These are phyloP conservation scores for Chrysotoxum bicinctum DNA, from an alignment of 2,888 invertebrate species.

Conservation along the genomic window DNA sequence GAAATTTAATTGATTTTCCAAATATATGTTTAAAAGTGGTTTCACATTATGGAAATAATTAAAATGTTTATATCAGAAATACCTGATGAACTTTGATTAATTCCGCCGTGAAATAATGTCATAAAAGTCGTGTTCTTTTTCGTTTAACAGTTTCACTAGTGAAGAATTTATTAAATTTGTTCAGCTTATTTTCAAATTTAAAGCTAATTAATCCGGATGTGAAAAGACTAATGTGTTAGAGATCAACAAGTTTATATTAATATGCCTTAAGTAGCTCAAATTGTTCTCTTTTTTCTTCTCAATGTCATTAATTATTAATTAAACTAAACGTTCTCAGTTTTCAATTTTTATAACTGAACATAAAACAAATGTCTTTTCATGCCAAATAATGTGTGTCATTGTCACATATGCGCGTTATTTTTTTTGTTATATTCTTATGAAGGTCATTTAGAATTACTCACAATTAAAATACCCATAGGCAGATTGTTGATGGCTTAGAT, in stretches of 20 bases:
- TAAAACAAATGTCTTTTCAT: neutral
- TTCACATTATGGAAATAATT: too few species aligned
- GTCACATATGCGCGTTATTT: slow-evolving; percentile 18
- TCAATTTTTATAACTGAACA: neutral
- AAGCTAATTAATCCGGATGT: neutral
- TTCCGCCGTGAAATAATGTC: neutral
- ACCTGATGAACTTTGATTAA: neutral
- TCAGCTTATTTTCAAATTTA: neutral
- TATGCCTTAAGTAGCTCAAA: neutral
- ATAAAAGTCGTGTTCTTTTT: neutral
- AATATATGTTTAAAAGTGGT: too few species aligned
- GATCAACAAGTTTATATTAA: neutral
- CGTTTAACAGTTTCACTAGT: neutral
- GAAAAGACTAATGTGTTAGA: neutral
- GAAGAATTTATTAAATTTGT: neutral
- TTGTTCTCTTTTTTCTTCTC: neutral
- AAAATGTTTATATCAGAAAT: neutral
- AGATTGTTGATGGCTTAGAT: slow-evolving; percentile 3
- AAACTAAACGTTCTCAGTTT: neutral
- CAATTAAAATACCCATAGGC: slow-evolving; percentile 19
- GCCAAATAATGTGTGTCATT: slow-evolving; percentile 25
- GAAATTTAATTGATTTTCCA: neutral
- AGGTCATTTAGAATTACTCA: slow-evolving; percentile 26
- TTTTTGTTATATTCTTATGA: slow-evolving; percentile 6
- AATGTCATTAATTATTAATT: slow-evolving; percentile 12